Evolutionary conservation across 2,888 invertebrate species (phyloP), one percentile per base, ranked within the genome.

Genomic region (Girardia tigrina): DNA sequence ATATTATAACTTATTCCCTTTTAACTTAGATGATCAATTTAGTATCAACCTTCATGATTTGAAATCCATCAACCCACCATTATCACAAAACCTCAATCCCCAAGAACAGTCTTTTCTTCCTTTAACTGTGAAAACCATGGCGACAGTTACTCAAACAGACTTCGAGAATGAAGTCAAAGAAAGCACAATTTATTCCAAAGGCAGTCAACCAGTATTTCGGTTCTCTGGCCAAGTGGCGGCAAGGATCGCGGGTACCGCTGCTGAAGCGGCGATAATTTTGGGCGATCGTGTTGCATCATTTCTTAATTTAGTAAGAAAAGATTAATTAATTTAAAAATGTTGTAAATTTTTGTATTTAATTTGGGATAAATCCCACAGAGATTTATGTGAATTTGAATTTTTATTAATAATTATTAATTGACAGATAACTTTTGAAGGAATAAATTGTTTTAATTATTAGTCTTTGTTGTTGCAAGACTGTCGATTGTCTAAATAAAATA

Each of bases 11-110:
- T 56, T 20, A 56, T 56, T 12, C n/a, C n/a, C n/a, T n/a, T n/a
- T n/a, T n/a, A n/a, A n/a, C n/a, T 56, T n/a, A 56, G 56, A 56
- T 56, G 56, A 56, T 56, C n/a, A 23, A 56, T 56, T 56, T 56
- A 12, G 20, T 8, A 56, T 56, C 23, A 56, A 23, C n/a, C 56
- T 56, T 56, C 56, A 20, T 56, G 56, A 56, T 16, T 56, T 56
- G n/a, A 56, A 23, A 56, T 20, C 20, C n/a, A 56, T 56, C 23
- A 56, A 56, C 23, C 56, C 56, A 56, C 56, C 56, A n/a, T 4
- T 56, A 16, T 56, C 56, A 20, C 56, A 56, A n/a, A 56, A 56
- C 23, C 56, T 56, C n/a, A n/a, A 23, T 56, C 4, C n/a, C n/a
- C 56, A 56, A 8, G 56, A 56, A 20, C 56, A 56, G 23, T 56